Conservation (phyloP, 2,113 vertebrate species). For the human region DNA sequence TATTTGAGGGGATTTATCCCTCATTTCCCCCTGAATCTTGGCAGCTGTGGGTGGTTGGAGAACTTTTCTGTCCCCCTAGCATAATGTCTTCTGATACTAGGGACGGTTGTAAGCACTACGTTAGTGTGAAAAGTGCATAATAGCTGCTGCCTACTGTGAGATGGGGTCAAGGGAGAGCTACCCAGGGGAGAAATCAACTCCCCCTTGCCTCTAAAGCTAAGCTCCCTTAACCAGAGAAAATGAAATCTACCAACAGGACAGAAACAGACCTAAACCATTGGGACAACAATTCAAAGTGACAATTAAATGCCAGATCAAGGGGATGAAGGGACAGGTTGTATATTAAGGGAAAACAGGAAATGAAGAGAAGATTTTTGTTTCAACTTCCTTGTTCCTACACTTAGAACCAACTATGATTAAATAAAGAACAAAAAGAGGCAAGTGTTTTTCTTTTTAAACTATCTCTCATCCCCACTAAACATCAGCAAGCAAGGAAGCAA, state of each 20-base stretch:
- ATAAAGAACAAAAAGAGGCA: not conserved
- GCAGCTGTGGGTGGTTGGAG: not conserved
- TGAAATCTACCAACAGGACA: not conserved
- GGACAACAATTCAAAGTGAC: not conserved
- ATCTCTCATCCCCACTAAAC: not conserved
- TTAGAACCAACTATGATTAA: not conserved
- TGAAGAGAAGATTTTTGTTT: not conserved
- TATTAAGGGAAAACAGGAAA: not conserved
- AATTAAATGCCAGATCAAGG: not conserved
- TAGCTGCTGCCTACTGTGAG: accelerated
- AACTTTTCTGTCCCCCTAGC: not conserved
- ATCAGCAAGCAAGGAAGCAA: not conserved
- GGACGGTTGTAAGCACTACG: not conserved
- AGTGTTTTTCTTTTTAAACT: not conserved
- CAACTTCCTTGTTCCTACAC: not conserved
- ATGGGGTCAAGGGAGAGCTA: not conserved
- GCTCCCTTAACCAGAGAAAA: not conserved
- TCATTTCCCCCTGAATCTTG: not conserved
- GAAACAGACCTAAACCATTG: not conserved
- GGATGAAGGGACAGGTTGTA: not conserved
- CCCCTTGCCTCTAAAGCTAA: not conserved
- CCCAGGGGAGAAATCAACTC: not conserved
- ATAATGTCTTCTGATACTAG: not conserved
- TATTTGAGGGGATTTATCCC: not conserved
- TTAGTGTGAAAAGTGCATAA: not conserved